Base-by-base conservation (phyloP, 2,113 vertebrate species). In the Malurus alboscapulatus region DNA sequence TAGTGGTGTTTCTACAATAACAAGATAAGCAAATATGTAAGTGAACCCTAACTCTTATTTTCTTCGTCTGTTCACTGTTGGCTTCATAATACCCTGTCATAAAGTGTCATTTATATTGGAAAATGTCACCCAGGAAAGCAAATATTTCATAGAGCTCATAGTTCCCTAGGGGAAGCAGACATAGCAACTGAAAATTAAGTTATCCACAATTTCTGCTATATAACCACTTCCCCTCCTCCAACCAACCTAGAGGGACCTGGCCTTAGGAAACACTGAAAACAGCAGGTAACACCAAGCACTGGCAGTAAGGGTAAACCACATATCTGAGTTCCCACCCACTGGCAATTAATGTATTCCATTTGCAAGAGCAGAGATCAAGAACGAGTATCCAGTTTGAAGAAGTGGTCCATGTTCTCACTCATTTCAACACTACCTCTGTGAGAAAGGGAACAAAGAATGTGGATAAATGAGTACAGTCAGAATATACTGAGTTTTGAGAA, bases 91-190 rank as follows among this genome's bases (percentile, higher is more conserved):
- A 62, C 5, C 19, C 17, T 62, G 27, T 84, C 40, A 51, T 45
- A 21, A 82, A 83, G 16, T 58, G 50, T 76, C 34, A 79, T 77
- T 82, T 83, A 47, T 62, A 94, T 21, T 87, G 25, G 63, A 78
- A 92, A 93, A 83, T 32, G 34, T 85, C 90, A 94, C 47, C 47
- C 62, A 73, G 83, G 54, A 87, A 91, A 89, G 82, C 71, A 95
- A 94, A 92, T 47, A 91, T 79, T 92, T 83, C 81, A 62, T 8
- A 79, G 58, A 85, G 32, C 26, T 62, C 11, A 1, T 7, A 67
- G 67, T 48, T 87, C 82, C 63, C 67, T 15, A 21, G 12, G 21
- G 42, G 15, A 90, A 69, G 63, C 38, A 92, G 38, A 61, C 44
- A 79, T 12, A 54, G 74, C 69, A 93, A 76, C 55, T 32, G 71